Evolutionary conservation across 2,888 invertebrate genomes (phyloP).

Genomic region (Metallyticus violacea): DNA sequence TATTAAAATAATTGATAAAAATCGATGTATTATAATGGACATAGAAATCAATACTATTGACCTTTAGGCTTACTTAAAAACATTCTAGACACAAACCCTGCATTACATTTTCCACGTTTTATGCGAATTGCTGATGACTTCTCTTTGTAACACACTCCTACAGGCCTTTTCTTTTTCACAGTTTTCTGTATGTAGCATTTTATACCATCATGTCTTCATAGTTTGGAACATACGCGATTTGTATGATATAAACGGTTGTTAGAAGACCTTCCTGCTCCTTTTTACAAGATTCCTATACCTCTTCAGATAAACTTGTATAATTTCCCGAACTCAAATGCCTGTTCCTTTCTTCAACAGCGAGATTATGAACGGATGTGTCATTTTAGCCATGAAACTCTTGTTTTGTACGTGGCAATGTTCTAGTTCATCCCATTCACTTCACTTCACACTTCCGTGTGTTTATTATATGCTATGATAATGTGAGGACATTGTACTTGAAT

Average conservation of each 20-base stretch:
- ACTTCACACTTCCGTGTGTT: background rate
- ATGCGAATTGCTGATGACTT: background rate
- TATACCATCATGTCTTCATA: background rate
- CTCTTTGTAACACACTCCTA: background rate
- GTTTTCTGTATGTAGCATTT: background rate
- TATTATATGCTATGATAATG: background rate
- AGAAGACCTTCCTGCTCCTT: background rate
- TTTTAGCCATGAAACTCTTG: background rate
- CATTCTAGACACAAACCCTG: background rate
- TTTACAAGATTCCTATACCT: background rate
- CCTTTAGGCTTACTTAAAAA: background rate
- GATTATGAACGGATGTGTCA: background rate
- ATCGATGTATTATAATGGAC: background rate
- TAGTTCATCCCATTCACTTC: background rate
- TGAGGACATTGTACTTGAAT: background rate
- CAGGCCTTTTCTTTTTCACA: background rate
- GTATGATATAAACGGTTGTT: background rate
- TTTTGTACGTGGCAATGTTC: background rate
- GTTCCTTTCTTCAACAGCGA: background rate
- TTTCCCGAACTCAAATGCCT: background rate
- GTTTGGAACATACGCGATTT: background rate
- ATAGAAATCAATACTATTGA: background rate
- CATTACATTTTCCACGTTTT: background rate
- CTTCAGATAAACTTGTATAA: background rate
- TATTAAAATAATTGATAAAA: background rate